Base-by-base conservation (phyloP, 2,888 invertebrate species). In the Mythimna vitellina region DNA sequence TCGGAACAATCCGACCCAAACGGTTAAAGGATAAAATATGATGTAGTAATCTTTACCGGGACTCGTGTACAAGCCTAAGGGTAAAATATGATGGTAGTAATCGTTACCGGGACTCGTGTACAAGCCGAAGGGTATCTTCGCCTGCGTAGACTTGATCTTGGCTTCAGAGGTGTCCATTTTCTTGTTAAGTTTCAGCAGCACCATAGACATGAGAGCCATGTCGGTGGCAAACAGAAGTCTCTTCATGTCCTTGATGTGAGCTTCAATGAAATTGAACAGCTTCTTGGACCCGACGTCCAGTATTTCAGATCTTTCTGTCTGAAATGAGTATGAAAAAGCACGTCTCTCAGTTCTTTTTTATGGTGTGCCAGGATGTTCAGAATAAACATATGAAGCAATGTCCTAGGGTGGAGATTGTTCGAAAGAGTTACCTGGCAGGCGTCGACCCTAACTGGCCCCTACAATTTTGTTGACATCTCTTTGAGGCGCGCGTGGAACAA, bases 151-250 rank as follows among this genome's bases (percentile, higher is more conserved):
- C 70, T 92, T 93, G 62, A 96, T 96, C 78, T 95, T 96, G 0
- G 93, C 91, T 69, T 96, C 96, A 0, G 95, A 95, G 0, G 95
- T 94, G 80, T 96, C 96, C 96, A 96, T 96, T 73, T 95, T 96
- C 86, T 96, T 96, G 78, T 95, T 95, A 2, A 95, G 81, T 58
- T 96, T 96, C 17, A 96, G 83, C 29, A 94, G 84, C 0, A 95
- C 95, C 96, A 96, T 96, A 0, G 95, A 94, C 95, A 95, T 94
- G 9, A 96, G 91, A 0, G 95, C 93, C 88, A 91, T 94, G 87
- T 96, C 96, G 0, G 95, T 95, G 1, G 93, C 92, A 65, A 94
- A 94, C 0, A 96, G 91, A 1, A 96, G 83, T 0, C 96, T 84
- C 87, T 96, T 96, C 81, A 96, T 77, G 42, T 96, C 96, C 57